Base-by-base conservation (phyloP, 2,797 vertebrate species). In the Molossus alvarezi region DNA sequence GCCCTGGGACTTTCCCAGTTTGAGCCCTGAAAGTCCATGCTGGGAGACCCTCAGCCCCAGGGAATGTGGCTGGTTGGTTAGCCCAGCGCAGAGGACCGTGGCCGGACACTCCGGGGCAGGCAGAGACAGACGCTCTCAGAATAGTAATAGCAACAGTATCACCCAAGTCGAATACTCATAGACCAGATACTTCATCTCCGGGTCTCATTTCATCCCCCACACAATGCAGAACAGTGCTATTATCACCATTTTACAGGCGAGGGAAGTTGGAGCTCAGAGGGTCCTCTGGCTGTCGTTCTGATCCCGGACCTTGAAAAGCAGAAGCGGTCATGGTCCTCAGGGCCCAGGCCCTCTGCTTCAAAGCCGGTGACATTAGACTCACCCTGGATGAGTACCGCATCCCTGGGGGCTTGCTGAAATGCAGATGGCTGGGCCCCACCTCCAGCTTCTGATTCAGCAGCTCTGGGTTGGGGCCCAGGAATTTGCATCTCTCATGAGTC, bases 181-280 rank as follows among this genome's bases (percentile, higher is more conserved):
- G 20, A 29, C 21, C 48, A 27, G 41, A 7, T 23, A 1, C n/a
- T 62, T 77, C 1, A 8, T 77, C 48, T 45, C 0, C 5, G 0
- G 23, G 17, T 27, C 64, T 53, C 58, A 3, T 12, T 60, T 48
- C 9, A 21, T 41, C 23, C 72, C 58, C 13, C 4, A 58, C 81
- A 15, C 51, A 15, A 27, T n/a, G 71, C 72, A 10, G 6, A 17
- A 13, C 23, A 0, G 3, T 20, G 21, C 23, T 55, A 0, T 25
- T 7, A 1, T 13, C 13, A 10, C 71, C 21, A 3, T 62, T 65
- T 53, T 18, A 27, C 20, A 65, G 55, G 3, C 2, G 20, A 64
- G 51, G 53, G 72, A 17, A 71, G 53, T 25, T 0, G 27, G 62
- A 71, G 45, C 41, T 29, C 33, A 29, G 5, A 37, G 71, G 20